These are phyloP conservation scores for Sebastes flavidus DNA, from an alignment of 2,797 vertebrate species.

Conservation along the genomic window DNA sequence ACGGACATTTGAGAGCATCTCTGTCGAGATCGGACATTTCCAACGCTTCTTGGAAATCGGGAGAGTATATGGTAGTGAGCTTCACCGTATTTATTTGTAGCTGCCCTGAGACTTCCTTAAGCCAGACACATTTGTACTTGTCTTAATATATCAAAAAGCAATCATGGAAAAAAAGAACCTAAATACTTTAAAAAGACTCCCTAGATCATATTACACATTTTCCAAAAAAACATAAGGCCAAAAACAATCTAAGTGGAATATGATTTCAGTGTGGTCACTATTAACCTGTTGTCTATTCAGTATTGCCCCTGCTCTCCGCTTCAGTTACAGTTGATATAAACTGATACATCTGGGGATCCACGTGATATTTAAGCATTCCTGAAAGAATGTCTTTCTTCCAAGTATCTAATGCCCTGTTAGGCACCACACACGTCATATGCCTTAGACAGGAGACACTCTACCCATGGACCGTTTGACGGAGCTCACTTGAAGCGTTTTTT, in stretches of 20 bases:
- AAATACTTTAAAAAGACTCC: constrained; percentile 59
- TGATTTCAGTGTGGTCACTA: constrained; percentile 47
- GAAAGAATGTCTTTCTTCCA: constrained; percentile 23
- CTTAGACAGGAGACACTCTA: constrained; percentile 48
- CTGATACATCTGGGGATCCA: constrained; percentile 20
- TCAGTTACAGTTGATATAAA: constrained; percentile 20
- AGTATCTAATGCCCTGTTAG: constrained; percentile 36
- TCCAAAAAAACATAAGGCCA: constrained; percentile 52
- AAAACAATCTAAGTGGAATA: constrained; percentile 50
- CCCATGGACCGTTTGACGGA: constrained; percentile 49
- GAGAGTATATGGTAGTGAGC: constrained; percentile 63
- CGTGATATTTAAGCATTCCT: constrained; percentile 33
- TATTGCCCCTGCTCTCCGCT: neutral
- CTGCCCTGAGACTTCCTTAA: constrained; percentile 74
- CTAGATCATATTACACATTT: constrained; percentile 71
- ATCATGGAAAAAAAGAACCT: constrained; percentile 66
- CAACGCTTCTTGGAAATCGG: constrained; percentile 76
- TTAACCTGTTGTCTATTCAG: constrained; percentile 29
- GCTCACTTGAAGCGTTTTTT: constrained; percentile 39
- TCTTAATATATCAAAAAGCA: constrained; percentile 83
- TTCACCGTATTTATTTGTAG: constrained; percentile 78
- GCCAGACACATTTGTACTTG: constrained; percentile 80
- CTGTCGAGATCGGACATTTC: constrained; percentile 68
- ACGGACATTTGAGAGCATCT: constrained; percentile 70
- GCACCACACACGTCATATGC: constrained; percentile 36